Base-by-base conservation (phyloP, 2,888 invertebrate species). In the Uloborus plumipes region DNA sequence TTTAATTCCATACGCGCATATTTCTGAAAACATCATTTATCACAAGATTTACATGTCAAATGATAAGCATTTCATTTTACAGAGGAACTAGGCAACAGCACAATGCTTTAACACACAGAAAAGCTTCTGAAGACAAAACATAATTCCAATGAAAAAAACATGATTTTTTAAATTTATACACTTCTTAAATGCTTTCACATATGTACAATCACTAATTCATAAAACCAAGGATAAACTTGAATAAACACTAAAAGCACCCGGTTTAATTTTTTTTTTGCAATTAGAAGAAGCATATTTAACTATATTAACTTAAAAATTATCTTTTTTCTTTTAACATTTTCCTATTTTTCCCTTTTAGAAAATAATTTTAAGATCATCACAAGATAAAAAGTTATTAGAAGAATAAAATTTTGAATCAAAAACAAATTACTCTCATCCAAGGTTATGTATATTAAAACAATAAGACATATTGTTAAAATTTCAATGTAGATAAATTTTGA, bases 21-120 rank as follows among this genome's bases (percentile, higher is more conserved):
- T 26, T 26, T 26, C 26, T 26, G 26, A 26, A 26, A 26, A 26
- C 26, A 26, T 26, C 53, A 50, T n/a, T 53, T 67, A 75, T 75
- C 75, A 75, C 67, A 75, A 67, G 50, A 61, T 49, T 72, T 66
- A 47, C 20, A 67, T 50, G 61, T 59, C 61, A 67, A 18, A n/a
- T 51, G 31, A 39, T 20, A 67, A 67, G 75, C 67, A 67, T 39
- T 50, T 39, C 66, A 50, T 67, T 49, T 67, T 67, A 75, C 67
- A 75, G 58, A 75, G 75, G 67, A 75, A 75, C 75, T 67, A 67
- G 67, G 61, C 67, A 67, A 75, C 67, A 75, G 65, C 39, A 75
- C 55, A 61, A 50, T 67, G 67, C 61, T 75, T 50, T 58, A 62
- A 26, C 49, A 61, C 11, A 39, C 65, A 65, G 13, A 31, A 49